A percentile compares a stretch with the other conserved stretches of the same genome.
phyloP scores from a whole-genome alignment of 2,113 vertebrate species.

The Pomatostomus ruficeps region DNA sequence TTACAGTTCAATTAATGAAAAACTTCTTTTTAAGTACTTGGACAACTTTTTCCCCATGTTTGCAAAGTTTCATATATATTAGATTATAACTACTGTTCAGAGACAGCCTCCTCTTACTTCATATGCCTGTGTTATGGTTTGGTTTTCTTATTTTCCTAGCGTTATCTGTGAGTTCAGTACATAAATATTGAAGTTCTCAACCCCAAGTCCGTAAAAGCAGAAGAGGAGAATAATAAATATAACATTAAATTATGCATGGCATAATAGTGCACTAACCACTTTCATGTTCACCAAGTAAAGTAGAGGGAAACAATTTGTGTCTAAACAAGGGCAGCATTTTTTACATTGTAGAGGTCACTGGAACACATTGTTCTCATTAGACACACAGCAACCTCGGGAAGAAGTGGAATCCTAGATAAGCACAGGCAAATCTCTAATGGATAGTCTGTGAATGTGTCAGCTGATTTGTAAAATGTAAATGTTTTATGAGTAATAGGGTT shows the following conservation, averaged over 20 bases:
- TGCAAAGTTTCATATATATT: background rate
- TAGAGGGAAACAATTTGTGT: constrained; percentile 1
- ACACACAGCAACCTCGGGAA: background rate
- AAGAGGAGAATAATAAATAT: background rate
- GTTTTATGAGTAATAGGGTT: constrained; percentile 53
- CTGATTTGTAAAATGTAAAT: constrained; percentile 58
- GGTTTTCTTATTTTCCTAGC: background rate
- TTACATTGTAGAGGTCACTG: background rate
- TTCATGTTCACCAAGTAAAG: constrained; percentile 21
- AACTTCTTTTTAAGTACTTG: background rate
- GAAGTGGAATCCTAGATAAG: background rate
- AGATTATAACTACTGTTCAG: background rate
- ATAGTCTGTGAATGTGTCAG: background rate
- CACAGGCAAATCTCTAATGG: constrained; percentile 20
- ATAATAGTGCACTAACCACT: background rate
- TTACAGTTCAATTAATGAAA: background rate
- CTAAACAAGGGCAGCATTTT: constrained; percentile 38
- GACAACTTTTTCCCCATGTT: background rate
- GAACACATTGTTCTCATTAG: constrained; percentile 21
- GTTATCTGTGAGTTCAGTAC: background rate
- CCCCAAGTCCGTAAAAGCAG: background rate
- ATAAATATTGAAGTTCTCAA: background rate
- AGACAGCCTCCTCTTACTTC: background rate
- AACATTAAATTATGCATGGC: constrained; percentile 12
- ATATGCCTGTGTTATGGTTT: background rate